Conservation (phyloP, 2,113 vertebrate genomes). For the Fregata magnificens region DNA sequence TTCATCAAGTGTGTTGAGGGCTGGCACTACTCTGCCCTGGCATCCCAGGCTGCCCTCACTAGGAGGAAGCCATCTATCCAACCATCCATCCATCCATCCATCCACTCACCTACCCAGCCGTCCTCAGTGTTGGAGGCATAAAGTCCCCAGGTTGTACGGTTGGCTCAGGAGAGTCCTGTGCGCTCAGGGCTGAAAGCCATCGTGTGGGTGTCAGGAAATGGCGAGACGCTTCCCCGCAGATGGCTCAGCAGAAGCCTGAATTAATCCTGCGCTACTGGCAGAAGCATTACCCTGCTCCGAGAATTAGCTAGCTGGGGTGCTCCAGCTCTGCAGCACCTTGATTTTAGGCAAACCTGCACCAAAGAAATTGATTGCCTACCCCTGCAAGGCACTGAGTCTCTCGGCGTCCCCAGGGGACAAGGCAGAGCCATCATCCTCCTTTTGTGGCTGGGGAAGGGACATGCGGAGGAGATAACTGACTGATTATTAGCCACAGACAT, state of each 20-base stretch:
- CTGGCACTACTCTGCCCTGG: not conserved
- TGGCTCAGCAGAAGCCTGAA: constrained; percentile 28
- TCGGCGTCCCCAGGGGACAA: not conserved
- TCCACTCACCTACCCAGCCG: rapidly evolving
- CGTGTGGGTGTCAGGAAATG: not conserved
- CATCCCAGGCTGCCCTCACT: not conserved
- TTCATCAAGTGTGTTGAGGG: not conserved
- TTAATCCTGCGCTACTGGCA: not conserved
- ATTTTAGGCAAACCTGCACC: not conserved
- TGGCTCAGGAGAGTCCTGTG: not conserved
- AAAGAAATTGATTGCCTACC: not conserved
- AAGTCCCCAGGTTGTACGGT: not conserved
- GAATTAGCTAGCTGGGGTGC: not conserved
- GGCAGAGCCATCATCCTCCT: not conserved
- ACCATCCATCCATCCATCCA: not conserved
- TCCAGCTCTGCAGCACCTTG: not conserved
- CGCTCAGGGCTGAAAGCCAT: not conserved
- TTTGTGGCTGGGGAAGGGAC: not conserved
- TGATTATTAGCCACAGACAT: not conserved
- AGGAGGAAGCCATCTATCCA: not conserved
- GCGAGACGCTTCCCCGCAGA: not conserved
- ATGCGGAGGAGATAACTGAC: not conserved
- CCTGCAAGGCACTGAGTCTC: not conserved
- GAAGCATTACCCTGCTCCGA: not conserved
- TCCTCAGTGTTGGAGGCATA: not conserved